Base-by-base conservation (phyloP, 2,888 invertebrate species). In the Beris morrisii region DNA sequence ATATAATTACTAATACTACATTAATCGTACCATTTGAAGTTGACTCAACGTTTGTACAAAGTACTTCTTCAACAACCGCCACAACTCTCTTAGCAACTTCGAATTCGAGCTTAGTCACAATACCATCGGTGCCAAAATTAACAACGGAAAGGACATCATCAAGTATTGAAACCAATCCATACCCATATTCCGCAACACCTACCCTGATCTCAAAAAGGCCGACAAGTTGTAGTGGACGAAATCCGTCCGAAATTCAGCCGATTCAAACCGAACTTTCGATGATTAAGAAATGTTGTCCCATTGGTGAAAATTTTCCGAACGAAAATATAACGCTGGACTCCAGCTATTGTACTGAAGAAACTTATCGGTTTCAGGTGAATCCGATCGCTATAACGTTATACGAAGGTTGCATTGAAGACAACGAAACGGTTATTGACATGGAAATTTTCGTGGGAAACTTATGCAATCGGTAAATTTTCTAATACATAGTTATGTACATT, bases 201-300 rank as follows among this genome's bases (percentile, higher is more conserved):
- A 22, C 4, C 32, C n/a, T 11, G 3, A 5, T n/a, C 44, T 13
- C 38, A 32, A 46, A 50, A 46, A 30, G n/a, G 28, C 64, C 54
- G 9, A 55, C 55, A 4, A 32, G 50, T n/a, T 65, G 65, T 32
- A 52, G 12, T 12, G 65, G 48, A 32, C 57, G 65, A 30, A 46
- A 12, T 28, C 43, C 15, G 2, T 30, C 28, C 6, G 48, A 22
- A 15, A 32, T 43, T 13, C 78, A 78, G 56, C 79, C 78, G 1
- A 43, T 71, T 6, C 66, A 67, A 4, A 71, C 71, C n/a, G 59
- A 71, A 6, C 67, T 69, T 4, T 75, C 84, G 76, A 82, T 81
- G 75, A 76, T 83, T 74, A 81, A 82, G 67, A 80, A 80, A 73
- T 79, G 80, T 61, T 79, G 80, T 69, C 76, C 80, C 11, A 69